phyloP scores from a whole-genome alignment of 2,888 invertebrate genomes.

The Xylophagus ater region DNA sequence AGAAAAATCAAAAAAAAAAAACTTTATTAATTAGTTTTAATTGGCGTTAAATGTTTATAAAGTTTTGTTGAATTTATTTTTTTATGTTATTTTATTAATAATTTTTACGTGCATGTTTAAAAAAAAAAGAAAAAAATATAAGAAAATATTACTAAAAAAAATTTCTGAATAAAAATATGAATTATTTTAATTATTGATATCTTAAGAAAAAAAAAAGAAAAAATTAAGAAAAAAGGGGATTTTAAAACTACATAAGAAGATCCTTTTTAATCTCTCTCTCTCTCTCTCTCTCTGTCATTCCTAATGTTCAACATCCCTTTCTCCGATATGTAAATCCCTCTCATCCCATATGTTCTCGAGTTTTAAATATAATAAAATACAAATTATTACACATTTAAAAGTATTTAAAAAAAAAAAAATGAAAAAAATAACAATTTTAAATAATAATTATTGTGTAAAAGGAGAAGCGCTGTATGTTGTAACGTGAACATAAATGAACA shows the following conservation, averaged over 20 bases:
- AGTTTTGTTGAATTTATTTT: too few relatives aligned
- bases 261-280: conserved; percentile 1
- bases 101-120: background rate
- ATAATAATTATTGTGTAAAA: conserved; percentile 5
- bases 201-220: too few relatives aligned
- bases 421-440: conserved; percentile 5
- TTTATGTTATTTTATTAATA: too few relatives aligned
- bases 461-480: conserved; percentile 10
- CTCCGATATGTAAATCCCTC: too few relatives aligned
- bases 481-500: conserved; percentile 10
- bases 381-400: background rate
- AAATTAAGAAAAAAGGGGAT: too few relatives aligned
- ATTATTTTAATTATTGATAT: conserved; percentile 1
- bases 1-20: too few relatives aligned
- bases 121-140: background rate
- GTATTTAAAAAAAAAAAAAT: background rate
- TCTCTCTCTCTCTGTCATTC: background rate
- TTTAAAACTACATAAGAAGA: too few relatives aligned
- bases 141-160: background rate
- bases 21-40: too few relatives aligned
- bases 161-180: background rate
- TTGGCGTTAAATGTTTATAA: too few relatives aligned
- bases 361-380: too few relatives aligned
- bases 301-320: conserved; percentile 4
- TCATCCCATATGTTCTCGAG: too few relatives aligned